Evolutionary conservation across 2,797 vertebrate species (phyloP).

Genomic region (Danionella dracula): DNA sequence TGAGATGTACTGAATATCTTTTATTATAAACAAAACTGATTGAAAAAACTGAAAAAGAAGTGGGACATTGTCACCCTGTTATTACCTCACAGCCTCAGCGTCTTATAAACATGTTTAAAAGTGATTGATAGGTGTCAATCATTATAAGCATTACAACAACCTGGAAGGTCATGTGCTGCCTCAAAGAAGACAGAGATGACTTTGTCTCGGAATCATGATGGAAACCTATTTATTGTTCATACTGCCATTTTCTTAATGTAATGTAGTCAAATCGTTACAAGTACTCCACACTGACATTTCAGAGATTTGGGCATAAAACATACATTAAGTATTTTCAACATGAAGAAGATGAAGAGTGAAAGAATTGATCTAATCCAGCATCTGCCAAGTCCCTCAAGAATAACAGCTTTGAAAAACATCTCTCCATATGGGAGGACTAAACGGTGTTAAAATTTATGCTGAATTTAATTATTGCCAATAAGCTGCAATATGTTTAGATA

Average conservation of each 20-base stretch:
- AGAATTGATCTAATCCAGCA: conserved; percentile 54
- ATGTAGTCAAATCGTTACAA: conserved; percentile 63
- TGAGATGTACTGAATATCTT: too few relatives aligned
- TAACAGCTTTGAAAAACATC: conserved; percentile 54
- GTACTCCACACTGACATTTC: conserved; percentile 55
- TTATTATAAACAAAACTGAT: too few relatives aligned
- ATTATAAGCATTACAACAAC: too few relatives aligned
- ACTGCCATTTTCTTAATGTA: conserved; percentile 39
- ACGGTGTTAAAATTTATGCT: conserved; percentile 49
- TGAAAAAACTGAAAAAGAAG: too few relatives aligned
- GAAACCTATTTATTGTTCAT: too few relatives aligned
- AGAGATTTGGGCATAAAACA: conserved; percentile 51
- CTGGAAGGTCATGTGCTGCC: too few relatives aligned
- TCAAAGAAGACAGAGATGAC: too few relatives aligned
- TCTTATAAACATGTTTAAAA: too few relatives aligned
- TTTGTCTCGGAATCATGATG: too few relatives aligned
- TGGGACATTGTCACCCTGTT: too few relatives aligned
- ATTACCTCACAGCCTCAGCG: too few relatives aligned
- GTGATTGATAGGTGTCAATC: too few relatives aligned
- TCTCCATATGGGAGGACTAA: conserved; percentile 44
- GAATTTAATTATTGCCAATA: conserved; percentile 43
- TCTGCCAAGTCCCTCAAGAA: conserved; percentile 54
- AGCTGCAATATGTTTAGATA: conserved; percentile 31
- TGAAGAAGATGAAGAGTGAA: conserved; percentile 59
- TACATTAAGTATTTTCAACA: conserved; percentile 68